Conservation (phyloP, 2,888 invertebrate genomes). For the Synergus laeviventris region DNA sequence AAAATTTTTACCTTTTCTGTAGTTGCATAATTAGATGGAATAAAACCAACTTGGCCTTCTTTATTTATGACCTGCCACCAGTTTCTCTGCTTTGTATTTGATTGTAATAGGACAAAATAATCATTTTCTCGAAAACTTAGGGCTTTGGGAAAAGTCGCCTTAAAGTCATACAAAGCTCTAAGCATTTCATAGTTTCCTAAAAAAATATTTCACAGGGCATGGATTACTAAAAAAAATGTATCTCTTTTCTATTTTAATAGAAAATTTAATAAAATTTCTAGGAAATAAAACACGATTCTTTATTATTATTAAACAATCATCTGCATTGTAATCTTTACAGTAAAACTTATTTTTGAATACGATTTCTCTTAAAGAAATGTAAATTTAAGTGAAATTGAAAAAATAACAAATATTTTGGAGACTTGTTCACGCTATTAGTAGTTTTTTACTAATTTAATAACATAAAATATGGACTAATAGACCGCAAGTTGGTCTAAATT, state of each 20-base stretch:
- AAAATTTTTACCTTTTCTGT: conserved; percentile 82
- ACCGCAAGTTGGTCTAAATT: background rate
- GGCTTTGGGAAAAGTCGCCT: conserved; percentile 89
- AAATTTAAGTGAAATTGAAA: background rate
- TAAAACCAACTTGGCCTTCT: conserved; percentile 89
- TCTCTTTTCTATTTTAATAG: background rate
- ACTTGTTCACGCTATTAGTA: background rate
- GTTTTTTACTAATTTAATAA: no score
- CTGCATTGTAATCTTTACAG: background rate
- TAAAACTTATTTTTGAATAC: background rate
- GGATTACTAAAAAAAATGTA: background rate
- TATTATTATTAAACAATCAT: no score
- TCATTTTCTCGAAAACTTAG: conserved; percentile 88
- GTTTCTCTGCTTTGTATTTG: conserved; percentile 87
- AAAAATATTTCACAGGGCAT: conserved; percentile 38
- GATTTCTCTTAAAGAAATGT: background rate
- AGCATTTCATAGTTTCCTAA: conserved; percentile 88
- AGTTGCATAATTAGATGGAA: conserved; percentile 91
- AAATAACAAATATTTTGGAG: background rate
- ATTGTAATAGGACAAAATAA: conserved; percentile 88
- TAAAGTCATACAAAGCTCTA: conserved; percentile 89
- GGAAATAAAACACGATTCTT: no score
- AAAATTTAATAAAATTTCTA: background rate
- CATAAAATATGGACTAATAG: background rate
- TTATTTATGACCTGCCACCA: conserved; percentile 94